These are phyloP conservation scores for Anolis apletophallus DNA, from an alignment of 2,797 vertebrate genomes.

Conservation along the genomic window DNA sequence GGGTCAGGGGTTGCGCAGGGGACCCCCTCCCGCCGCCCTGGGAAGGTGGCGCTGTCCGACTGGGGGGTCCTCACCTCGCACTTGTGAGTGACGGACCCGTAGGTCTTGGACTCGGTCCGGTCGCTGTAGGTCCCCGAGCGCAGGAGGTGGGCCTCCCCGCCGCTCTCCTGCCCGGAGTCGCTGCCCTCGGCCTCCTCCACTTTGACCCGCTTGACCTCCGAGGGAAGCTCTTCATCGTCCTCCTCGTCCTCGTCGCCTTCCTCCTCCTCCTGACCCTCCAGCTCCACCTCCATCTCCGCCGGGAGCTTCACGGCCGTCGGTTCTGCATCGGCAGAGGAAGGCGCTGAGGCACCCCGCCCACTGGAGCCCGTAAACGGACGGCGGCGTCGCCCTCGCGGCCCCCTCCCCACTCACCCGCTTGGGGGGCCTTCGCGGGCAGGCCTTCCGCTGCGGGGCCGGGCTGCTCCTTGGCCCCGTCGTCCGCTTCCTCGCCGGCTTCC, in stretches of 20 bases:
- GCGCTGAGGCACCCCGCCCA: no score
- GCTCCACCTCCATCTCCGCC: constrained; percentile 70
- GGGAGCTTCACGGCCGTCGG: background rate
- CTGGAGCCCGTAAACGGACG: no score
- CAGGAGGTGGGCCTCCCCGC: constrained; percentile 72
- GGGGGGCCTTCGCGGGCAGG: background rate
- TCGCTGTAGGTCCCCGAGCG: constrained; percentile 81
- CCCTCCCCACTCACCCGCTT: constrained; percentile 46
- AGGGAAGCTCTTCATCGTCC: constrained; percentile 15
- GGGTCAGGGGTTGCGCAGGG: no score
- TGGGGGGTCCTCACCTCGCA: constrained; percentile 86
- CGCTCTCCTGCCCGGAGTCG: constrained; percentile 75
- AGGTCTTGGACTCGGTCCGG: constrained; percentile 91
- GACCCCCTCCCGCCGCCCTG: no score
- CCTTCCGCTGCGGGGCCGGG: background rate
- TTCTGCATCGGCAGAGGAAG: accelerated
- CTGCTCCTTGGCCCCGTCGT: background rate
- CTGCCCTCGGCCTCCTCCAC: constrained; percentile 73
- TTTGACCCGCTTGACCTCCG: constrained; percentile 33
- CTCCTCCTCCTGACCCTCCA: constrained; percentile 67
- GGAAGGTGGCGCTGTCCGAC: no score
- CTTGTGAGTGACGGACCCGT: constrained; percentile 93
- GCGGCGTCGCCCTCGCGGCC: no score
- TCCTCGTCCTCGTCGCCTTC: constrained; percentile 50
- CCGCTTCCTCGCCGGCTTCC: constrained; percentile 7